A percentile compares a stretch with the other conserved stretches of the same genome.
These are phyloP conservation scores for Embidobia sp. DNA, from an alignment of 2,888 invertebrate genomes.

Conservation along the genomic window DNA sequence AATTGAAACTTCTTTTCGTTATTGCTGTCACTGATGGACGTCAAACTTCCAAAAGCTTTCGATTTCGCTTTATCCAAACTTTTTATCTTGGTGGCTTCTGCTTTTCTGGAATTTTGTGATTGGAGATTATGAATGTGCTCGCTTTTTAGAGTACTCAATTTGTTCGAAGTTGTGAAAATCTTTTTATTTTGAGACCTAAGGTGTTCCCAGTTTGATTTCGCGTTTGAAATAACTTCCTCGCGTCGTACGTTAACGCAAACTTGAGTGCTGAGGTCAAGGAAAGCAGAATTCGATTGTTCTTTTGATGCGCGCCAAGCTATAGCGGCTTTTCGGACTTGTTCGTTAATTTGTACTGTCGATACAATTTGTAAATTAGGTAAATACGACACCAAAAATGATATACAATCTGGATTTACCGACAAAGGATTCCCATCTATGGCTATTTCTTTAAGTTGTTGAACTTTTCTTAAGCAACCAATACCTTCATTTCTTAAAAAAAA, in stretches of 20 bases:
- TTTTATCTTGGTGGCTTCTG: conserved; percentile 70
- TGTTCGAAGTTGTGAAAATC: conserved; percentile 77
- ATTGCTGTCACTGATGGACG: conserved; percentile 75
- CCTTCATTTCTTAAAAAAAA: conserved; percentile 89
- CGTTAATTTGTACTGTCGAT: conserved; percentile 90
- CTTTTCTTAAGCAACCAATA: conserved; percentile 91
- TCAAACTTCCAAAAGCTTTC: conserved; percentile 75
- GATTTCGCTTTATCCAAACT: conserved; percentile 72
- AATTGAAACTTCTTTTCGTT: conserved; percentile 73
- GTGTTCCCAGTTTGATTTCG: conserved; percentile 93
- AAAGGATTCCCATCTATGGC: conserved; percentile 94
- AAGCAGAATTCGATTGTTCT: conserved; percentile 87
- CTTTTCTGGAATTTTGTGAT: conserved; percentile 72
- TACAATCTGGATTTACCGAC: conserved; percentile 90
- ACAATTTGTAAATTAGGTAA: conserved; percentile 88
- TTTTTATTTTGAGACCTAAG: conserved; percentile 87
- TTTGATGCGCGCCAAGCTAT: conserved; percentile 91
- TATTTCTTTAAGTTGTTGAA: conserved; percentile 89
- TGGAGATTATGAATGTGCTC: conserved; percentile 71
- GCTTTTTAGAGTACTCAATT: conserved; percentile 67
- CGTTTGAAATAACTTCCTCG: conserved; percentile 93
- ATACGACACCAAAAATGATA: conserved; percentile 91
- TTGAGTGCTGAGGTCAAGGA: conserved; percentile 85
- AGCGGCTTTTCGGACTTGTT: conserved; percentile 89
- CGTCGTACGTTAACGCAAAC: conserved; percentile 85